phyloP scores from a whole-genome alignment of 2,888 invertebrate genomes.

The Hypena proboscidalis region DNA sequence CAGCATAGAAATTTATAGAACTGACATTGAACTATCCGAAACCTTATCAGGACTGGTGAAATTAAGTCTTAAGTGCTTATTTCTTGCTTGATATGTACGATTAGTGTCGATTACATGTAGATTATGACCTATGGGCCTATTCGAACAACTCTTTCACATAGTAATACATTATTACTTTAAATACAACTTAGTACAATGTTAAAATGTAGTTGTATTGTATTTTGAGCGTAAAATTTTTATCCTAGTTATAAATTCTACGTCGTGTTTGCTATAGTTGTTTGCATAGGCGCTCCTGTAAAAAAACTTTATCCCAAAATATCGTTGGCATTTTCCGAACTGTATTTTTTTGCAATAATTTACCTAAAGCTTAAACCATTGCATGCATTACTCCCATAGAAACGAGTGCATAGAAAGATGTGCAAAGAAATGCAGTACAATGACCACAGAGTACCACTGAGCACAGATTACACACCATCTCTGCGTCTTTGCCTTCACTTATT shows the following conservation, averaged over 20 bases:
- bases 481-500: constrained; percentile 76
- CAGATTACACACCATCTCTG: constrained; percentile 48
- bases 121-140: constrained; percentile 3
- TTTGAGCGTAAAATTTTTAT: too few relatives aligned
- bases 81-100: constrained; percentile 18
- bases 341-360: constrained; percentile 75
- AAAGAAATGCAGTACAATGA: constrained; percentile 77
- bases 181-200: too few relatives aligned
- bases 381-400: constrained; percentile 61
- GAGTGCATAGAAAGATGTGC: constrained; percentile 83
- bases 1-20: too few relatives aligned
- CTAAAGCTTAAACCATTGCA: constrained; percentile 56
- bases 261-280: too few relatives aligned
- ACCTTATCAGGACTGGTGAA: too few relatives aligned
- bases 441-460: constrained; percentile 34
- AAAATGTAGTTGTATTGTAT: too few relatives aligned
- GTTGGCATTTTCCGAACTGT: constrained; percentile 60
- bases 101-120: constrained; percentile 40
- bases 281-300: too few relatives aligned
- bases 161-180: too few relatives aligned
- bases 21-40: too few relatives aligned
- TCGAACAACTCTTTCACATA: constrained; percentile 23
- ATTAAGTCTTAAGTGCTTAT: constrained; percentile 6
- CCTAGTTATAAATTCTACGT: too few relatives aligned
- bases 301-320: constrained; percentile 18